These are phyloP conservation scores for Elegia similella DNA, from an alignment of 2,888 invertebrate species.

Conservation along the genomic window DNA sequence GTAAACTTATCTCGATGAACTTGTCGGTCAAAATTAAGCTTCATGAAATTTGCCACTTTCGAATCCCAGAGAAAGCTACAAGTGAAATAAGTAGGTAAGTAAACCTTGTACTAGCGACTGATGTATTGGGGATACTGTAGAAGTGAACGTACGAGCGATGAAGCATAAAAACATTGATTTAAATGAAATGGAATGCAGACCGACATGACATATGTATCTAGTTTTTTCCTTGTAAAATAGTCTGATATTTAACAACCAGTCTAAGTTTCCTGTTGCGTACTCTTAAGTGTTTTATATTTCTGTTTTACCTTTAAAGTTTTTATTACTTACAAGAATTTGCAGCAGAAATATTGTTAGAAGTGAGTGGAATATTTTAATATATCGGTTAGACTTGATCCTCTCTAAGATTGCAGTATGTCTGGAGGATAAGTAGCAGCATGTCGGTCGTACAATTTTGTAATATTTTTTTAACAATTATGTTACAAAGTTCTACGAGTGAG, in stretches of 20 bases:
- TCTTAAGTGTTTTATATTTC: neutral
- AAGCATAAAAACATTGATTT: neutral
- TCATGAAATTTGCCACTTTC: constrained; percentile 9
- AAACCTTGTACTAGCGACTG: constrained; percentile 16
- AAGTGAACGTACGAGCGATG: neutral
- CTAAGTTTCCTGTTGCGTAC: neutral
- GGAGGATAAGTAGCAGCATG: too few relatives aligned
- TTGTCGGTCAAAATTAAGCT: neutral
- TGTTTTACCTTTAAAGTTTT: neutral
- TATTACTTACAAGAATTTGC: neutral
- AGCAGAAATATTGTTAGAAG: neutral
- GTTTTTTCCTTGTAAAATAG: neutral
- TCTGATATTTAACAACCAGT: neutral
- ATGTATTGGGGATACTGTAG: constrained; percentile 1
- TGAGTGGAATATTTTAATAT: neutral
- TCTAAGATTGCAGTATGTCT: too few relatives aligned
- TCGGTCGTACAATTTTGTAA: too few relatives aligned
- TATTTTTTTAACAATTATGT: too few relatives aligned
- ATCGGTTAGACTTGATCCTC: too few relatives aligned
- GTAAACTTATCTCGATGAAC: neutral
- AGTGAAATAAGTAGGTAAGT: constrained; percentile 20
- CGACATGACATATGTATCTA: neutral
- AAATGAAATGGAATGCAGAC: neutral
- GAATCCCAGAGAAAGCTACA: constrained; percentile 21
- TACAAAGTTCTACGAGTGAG: too few relatives aligned